Evolutionary conservation across 2,113 vertebrate genomes (phyloP).

Genomic region (Cebidichthys violaceus): DNA sequence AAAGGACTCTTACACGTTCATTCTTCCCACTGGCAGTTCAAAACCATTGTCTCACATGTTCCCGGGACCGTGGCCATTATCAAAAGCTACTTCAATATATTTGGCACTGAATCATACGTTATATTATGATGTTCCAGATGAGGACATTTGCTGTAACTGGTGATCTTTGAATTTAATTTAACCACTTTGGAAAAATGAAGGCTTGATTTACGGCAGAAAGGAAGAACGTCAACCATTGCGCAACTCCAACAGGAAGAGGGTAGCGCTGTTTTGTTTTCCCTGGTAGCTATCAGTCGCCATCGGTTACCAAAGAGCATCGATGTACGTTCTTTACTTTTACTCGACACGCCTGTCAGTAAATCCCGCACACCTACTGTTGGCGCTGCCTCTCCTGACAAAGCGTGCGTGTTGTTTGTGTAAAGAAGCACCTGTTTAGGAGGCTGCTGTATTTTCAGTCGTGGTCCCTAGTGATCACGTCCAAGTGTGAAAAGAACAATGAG

Average conservation of each 20-base stretch:
- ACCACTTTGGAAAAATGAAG: not conserved
- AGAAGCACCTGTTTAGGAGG: conserved; percentile 57
- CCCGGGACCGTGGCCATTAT: not conserved
- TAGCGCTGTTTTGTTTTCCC: conserved; percentile 2
- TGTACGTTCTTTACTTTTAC: not conserved
- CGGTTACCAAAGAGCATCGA: not conserved
- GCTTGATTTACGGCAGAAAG: not conserved
- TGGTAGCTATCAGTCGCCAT: not conserved
- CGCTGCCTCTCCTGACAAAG: not conserved
- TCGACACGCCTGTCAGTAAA: not conserved
- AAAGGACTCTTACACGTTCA: not conserved
- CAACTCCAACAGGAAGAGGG: not conserved
- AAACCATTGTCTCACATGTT: not conserved
- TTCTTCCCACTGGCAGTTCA: not conserved
- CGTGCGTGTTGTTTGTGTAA: conserved; percentile 11
- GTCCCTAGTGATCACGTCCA: conserved; percentile 44
- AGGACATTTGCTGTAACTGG: not conserved
- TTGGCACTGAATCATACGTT: not conserved
- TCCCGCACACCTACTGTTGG: not conserved
- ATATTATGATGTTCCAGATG: not conserved
- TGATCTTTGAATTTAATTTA: not conserved
- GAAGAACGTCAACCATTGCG: not conserved
- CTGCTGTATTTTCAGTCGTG: conserved; percentile 11
- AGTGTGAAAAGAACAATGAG: conserved; percentile 73
- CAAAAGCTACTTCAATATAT: not conserved